These are phyloP conservation scores for Eumerus sabulonum DNA, from an alignment of 2,888 invertebrate genomes.

Conservation along the genomic window DNA sequence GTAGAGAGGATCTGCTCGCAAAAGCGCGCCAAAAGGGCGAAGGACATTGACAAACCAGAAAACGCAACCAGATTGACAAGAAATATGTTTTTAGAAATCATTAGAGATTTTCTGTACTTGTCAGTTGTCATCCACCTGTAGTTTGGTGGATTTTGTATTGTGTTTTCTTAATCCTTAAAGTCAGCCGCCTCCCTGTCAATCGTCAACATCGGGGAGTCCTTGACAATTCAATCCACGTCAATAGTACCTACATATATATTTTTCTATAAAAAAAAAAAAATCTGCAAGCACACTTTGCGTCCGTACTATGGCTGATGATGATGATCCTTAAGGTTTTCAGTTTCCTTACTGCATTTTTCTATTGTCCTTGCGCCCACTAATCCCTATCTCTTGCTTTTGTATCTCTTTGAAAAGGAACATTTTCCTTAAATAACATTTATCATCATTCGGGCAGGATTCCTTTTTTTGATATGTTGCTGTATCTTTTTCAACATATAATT, in stretches of 20 bases:
- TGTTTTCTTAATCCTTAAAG: conserved; percentile 49
- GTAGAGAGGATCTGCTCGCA: conserved; percentile 43
- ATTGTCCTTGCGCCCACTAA: conserved; percentile 62
- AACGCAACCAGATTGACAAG: conserved; percentile 1
- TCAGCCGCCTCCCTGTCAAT: conserved; percentile 57
- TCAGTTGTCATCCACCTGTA: conserved; percentile 48
- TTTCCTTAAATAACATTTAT: conserved; percentile 5
- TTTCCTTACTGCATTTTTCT: conserved; percentile 7
- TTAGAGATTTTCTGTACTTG: conserved; percentile 2
- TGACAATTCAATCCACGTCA: conserved; percentile 48
- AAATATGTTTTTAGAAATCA: conserved; percentile 9
- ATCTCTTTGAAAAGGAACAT: conserved; percentile 34
- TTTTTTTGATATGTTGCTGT: conserved; percentile 22
- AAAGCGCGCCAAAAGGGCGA: conserved; percentile 60
- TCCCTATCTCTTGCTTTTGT: conserved; percentile 30
- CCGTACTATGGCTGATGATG: no score
- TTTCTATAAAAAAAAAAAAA: conserved; percentile 33
- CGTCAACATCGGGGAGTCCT: conserved; percentile 5
- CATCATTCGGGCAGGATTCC: conserved; percentile 12
- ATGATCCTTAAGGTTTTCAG: conserved; percentile 8
- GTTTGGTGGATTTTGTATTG: conserved; percentile 18
- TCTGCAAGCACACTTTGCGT: no score
- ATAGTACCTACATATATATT: no score
- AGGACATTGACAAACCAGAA: conserved; percentile 2
- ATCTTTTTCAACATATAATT: conserved; percentile 57